Percentiles rank a stretch among this genome's conserved stretches.
These are phyloP conservation scores for Temnothorax unifasciatus DNA, from an alignment of 2,888 invertebrate species.

Conservation along the genomic window DNA sequence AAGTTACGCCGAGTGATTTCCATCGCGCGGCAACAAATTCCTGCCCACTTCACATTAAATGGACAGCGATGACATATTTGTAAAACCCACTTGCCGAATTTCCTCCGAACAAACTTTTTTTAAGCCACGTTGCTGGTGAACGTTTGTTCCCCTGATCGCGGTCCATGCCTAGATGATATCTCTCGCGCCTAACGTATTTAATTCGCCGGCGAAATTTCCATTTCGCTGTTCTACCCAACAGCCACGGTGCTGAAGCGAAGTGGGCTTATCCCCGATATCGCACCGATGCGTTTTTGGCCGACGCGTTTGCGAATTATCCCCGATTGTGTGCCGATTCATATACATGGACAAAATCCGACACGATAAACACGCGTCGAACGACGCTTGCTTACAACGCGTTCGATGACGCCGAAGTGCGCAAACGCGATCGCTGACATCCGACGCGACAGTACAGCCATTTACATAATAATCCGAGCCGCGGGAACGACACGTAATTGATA, in stretches of 20 bases:
- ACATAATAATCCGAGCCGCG: conserved; percentile 84
- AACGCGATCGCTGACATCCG: conserved; percentile 65
- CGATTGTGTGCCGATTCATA: conserved; percentile 9
- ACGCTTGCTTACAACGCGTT: conserved; percentile 41
- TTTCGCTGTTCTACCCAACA: not conserved
- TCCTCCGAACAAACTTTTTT: not conserved
- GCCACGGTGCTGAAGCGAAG: not conserved
- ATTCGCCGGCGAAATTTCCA: not conserved
- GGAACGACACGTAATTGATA: conserved; percentile 85
- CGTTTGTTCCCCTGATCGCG: not conserved
- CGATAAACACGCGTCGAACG: conserved; percentile 1
- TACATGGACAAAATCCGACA: conserved; percentile 37
- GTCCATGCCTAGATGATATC: not conserved
- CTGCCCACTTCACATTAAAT: conserved; percentile 43
- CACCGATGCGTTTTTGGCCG: not conserved
- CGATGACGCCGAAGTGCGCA: conserved; percentile 37
- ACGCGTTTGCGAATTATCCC: conserved; percentile 32
- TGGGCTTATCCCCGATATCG: conserved; percentile 12
- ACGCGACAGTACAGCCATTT: conserved; percentile 78
- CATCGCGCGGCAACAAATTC: conserved; percentile 53
- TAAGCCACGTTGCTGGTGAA: not conserved
- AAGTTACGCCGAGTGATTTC: conserved; percentile 59
- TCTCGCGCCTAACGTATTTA: not conserved
- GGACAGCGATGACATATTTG: conserved; percentile 42
- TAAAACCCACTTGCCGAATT: conserved; percentile 28